phyloP scores from a whole-genome alignment of 2,113 vertebrate species.

The Cinclus cinclus region DNA sequence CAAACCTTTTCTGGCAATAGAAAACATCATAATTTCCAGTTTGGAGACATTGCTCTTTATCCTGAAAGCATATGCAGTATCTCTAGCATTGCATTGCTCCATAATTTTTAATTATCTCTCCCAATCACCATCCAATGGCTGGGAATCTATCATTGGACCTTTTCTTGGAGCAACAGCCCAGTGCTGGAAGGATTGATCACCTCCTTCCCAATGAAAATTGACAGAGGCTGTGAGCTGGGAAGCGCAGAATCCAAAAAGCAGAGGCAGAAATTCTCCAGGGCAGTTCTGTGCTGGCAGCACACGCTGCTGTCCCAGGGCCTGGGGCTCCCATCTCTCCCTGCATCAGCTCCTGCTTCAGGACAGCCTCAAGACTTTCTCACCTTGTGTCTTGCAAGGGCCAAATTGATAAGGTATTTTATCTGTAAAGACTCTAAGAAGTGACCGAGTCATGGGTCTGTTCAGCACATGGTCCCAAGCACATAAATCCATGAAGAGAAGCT shows the following conservation, averaged over 20 bases:
- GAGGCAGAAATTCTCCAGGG: not conserved
- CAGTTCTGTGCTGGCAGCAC: not conserved
- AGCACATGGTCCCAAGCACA: not conserved
- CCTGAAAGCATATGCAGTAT: not conserved
- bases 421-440: not conserved
- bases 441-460: not conserved
- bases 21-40: not conserved
- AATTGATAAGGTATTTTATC: not conserved
- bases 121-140: not conserved
- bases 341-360: not conserved
- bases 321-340: not conserved
- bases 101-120: not conserved
- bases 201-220: not conserved
- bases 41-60: not conserved
- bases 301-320: not conserved
- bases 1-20: not conserved
- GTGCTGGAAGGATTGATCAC: fast-evolving
- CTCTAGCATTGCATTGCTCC: not conserved
- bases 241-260: fast-evolving
- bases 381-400: not conserved
- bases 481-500: not conserved
- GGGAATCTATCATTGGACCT: not conserved
- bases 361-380: not conserved
- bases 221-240: not conserved
- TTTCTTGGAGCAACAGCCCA: not conserved